Evolutionary conservation across 2,113 vertebrate species (phyloP).

Genomic region (Hydropotes inermis): DNA sequence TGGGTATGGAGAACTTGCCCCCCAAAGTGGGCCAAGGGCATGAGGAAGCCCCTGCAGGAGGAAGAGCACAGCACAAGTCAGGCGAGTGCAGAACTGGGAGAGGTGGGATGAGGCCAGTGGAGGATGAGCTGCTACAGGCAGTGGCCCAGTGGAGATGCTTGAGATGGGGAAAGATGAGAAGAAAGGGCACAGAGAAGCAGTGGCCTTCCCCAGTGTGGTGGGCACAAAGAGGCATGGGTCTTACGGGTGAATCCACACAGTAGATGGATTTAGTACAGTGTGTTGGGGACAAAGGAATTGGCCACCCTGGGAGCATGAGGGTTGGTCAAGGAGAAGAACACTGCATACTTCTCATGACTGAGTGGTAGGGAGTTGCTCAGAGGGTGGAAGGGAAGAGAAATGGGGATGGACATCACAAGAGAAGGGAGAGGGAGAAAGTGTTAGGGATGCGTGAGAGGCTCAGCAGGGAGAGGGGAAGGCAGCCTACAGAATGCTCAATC

Average conservation of each 20-base stretch:
- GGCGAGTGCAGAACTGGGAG: fast-evolving
- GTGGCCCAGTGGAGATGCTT: neutral
- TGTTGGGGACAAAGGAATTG: neutral
- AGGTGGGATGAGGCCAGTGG: neutral
- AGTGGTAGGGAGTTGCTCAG: too few relatives aligned
- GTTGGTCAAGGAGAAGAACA: neutral
- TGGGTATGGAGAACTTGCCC: neutral
- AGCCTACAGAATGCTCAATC: neutral
- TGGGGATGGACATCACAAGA: neutral
- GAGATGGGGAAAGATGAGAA: neutral
- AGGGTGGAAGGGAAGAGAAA: neutral
- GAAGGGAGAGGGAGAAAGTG: neutral
- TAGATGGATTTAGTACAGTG: neutral
- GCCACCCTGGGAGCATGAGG: neutral
- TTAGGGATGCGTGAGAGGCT: too few relatives aligned
- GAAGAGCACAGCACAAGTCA: too few relatives aligned
- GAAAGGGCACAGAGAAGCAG: neutral
- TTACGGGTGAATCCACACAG: neutral
- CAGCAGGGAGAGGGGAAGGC: neutral
- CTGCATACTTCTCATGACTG: fast-evolving
- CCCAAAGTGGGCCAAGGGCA: fast-evolving
- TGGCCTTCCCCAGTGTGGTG: fast-evolving
- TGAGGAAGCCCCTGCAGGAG: neutral
- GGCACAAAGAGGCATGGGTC: neutral
- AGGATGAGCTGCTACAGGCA: neutral